Conservation (phyloP, 2,797 vertebrate species). For the Neostethus bicornis region DNA sequence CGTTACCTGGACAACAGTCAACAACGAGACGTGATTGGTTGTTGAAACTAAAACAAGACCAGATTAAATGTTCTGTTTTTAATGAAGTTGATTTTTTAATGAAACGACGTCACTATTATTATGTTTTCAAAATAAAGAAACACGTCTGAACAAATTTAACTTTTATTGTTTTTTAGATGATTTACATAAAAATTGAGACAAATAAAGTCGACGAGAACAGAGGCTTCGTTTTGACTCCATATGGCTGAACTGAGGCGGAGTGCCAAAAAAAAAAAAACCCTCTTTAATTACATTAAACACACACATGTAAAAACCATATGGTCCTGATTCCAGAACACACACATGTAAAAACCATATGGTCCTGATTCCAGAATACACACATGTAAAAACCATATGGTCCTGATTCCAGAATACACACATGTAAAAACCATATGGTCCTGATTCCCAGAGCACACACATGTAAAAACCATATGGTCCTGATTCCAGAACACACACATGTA, state of each 20-base stretch:
- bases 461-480: slow-evolving; percentile 51
- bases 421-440: slow-evolving; percentile 50
- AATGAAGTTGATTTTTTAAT: too few species aligned
- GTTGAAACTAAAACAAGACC: background rate
- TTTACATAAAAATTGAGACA: slow-evolving; percentile 19
- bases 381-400: slow-evolving; percentile 51
- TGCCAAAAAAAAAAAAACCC: slow-evolving; percentile 32
- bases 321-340: slow-evolving; percentile 32
- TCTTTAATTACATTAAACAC: slow-evolving; percentile 62
- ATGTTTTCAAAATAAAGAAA: too few species aligned
- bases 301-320: slow-evolving; percentile 57
- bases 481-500: slow-evolving; percentile 47
- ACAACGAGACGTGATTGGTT: background rate
- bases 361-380: slow-evolving; percentile 44
- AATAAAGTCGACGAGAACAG: slow-evolving; percentile 22
- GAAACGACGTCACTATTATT: too few species aligned
- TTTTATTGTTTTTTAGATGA: too few species aligned
- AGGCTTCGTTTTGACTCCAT: slow-evolving; percentile 35
- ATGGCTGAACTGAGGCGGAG: slow-evolving; percentile 37
- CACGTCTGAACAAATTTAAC: too few species aligned
- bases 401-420: slow-evolving; percentile 48
- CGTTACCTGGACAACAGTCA: background rate
- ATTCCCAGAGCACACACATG: slow-evolving; percentile 47
- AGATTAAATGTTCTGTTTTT: background rate
- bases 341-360: slow-evolving; percentile 55